Percentiles rank a stretch among this genome's conserved stretches.
Conservation (phyloP, 2,113 vertebrate genomes). For the Tenrec ecaudatus region DNA sequence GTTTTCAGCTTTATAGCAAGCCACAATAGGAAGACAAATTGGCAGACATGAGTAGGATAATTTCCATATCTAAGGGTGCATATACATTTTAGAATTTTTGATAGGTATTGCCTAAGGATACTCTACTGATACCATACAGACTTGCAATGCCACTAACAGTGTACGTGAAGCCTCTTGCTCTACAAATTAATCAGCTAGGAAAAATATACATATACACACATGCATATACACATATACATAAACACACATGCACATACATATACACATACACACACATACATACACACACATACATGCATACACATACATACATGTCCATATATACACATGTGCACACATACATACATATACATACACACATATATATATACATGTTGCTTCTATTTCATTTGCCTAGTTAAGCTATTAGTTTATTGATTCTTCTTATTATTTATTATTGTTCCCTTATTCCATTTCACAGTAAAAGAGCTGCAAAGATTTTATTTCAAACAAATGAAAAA, state of each 20-base stretch:
- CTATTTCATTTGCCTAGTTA: conserved; percentile 17
- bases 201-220: too few relatives aligned
- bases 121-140: background rate
- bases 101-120: background rate
- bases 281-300: background rate
- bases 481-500: conserved; percentile 40
- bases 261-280: too few relatives aligned
- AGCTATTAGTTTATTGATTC: conserved; percentile 12
- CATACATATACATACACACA: background rate
- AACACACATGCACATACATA: background rate
- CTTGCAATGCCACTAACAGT: background rate
- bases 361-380: background rate
- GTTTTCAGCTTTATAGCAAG: background rate
- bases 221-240: background rate
- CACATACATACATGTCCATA: too few relatives aligned
- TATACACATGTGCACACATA: background rate
- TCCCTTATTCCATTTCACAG: background rate
- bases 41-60: background rate
- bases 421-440: background rate
- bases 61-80: background rate
- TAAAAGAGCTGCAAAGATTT: background rate
- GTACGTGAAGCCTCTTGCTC: background rate
- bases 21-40: background rate
- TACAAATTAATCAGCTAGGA: conserved; percentile 3
- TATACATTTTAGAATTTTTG: background rate